These are phyloP conservation scores for Eurypyga helias DNA, from an alignment of 2,113 vertebrate genomes.

Conservation along the genomic window DNA sequence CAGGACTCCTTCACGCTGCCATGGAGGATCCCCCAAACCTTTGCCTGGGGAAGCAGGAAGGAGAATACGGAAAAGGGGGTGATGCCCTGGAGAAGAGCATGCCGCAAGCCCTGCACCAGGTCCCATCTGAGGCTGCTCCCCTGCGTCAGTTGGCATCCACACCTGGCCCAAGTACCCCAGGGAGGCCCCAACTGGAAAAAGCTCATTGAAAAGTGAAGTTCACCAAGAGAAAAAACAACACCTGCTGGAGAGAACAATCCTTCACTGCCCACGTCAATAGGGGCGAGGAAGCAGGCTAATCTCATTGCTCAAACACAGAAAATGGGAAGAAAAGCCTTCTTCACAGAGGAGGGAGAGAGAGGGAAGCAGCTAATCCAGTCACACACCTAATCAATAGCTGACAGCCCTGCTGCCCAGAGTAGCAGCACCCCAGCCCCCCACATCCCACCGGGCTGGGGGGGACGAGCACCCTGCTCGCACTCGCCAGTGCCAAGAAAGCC, in stretches of 20 bases:
- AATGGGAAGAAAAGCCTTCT: neutral
- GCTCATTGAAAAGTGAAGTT: neutral
- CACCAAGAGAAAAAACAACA: neutral
- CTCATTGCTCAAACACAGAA: neutral
- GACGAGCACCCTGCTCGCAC: neutral
- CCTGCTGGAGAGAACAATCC: neutral
- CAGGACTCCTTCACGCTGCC: neutral
- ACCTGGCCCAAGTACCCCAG: neutral
- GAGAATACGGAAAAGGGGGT: neutral
- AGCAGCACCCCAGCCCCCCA: neutral
- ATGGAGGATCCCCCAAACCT: neutral
- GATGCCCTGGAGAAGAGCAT: neutral
- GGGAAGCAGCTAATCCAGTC: neutral
- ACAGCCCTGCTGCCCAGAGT: neutral
- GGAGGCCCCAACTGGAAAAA: neutral
- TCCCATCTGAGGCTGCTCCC: neutral
- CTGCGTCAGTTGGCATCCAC: neutral
- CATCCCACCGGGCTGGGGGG: neutral
- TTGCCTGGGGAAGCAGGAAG: neutral
- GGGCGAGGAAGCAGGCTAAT: neutral
- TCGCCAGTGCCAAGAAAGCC: neutral
- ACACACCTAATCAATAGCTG: neutral
- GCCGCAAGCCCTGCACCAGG: neutral
- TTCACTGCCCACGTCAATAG: neutral
- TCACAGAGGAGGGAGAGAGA: neutral